phyloP scores from a whole-genome alignment of 2,113 vertebrate species.

The Pungitius pungitius region DNA sequence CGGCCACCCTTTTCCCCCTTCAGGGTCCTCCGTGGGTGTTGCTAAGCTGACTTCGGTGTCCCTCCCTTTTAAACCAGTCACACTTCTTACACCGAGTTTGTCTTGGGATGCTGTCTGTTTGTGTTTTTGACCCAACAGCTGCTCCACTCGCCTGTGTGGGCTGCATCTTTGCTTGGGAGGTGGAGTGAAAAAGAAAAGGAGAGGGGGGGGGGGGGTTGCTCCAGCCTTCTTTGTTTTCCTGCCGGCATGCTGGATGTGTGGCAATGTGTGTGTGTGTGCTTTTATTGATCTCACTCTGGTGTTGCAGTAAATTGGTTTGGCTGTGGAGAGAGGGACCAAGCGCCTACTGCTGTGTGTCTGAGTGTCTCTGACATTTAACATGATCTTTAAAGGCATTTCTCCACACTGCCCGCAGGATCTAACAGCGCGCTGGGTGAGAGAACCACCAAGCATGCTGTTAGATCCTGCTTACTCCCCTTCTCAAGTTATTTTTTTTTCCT shows the following conservation, averaged over 20 bases:
- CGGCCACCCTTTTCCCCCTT: conserved; percentile 53
- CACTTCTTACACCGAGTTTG: conserved; percentile 58
- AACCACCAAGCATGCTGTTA: conserved; percentile 44
- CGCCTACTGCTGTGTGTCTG: conserved; percentile 81
- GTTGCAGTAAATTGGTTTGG: conserved; percentile 81
- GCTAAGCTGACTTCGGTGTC: conserved; percentile 60
- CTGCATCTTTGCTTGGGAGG: conserved; percentile 64
- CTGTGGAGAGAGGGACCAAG: conserved; percentile 76
- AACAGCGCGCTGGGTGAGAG: conserved; percentile 69
- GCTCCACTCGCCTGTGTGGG: conserved; percentile 67
- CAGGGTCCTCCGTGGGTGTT: conserved; percentile 54
- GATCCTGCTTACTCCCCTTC: conserved; percentile 60
- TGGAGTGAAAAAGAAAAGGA: conserved; percentile 28
- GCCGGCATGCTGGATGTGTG: conserved; percentile 55
- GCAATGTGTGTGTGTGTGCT: conserved; percentile 32
- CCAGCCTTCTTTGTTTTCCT: conserved; percentile 66
- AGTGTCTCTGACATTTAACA: conserved; percentile 86
- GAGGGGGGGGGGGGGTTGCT: conserved; percentile 6
- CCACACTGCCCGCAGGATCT: conserved; percentile 79
- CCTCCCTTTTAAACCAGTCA: conserved; percentile 42
- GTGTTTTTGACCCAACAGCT: conserved; percentile 70
- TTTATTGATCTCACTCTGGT: conserved; percentile 79
- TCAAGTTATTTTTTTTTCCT: conserved; percentile 37
- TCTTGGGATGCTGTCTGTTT: conserved; percentile 63
- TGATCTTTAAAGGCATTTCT: conserved; percentile 86